A percentile compares a stretch with the other conserved stretches of the same genome.
Evolutionary conservation across 2,888 invertebrate species (phyloP).

Genomic region (Lampropteryx suffumata): DNA sequence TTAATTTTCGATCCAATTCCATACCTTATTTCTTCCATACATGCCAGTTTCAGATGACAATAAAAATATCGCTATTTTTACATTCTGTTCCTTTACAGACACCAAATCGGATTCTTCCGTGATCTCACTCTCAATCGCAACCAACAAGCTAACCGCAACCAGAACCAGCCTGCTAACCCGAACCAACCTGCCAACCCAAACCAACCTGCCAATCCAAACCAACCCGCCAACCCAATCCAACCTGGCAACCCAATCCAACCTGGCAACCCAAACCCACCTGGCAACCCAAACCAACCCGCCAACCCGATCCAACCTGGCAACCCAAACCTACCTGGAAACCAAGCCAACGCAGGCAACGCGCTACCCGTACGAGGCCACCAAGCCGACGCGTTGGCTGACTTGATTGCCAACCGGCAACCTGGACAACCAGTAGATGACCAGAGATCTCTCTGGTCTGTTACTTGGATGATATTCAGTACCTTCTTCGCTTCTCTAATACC

Average conservation of each 20-base stretch:
- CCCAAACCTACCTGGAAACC: slow-evolving; percentile 23
- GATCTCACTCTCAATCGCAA: slow-evolving; percentile 71
- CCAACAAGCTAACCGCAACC: slow-evolving; percentile 11
- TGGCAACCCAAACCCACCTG: slow-evolving; percentile 19
- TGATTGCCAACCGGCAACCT: slow-evolving; percentile 30
- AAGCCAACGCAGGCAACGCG: slow-evolving; percentile 19
- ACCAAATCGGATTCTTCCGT: slow-evolving; percentile 90
- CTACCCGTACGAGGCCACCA: slow-evolving; percentile 30
- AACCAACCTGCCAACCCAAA: no score
- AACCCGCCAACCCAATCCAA: slow-evolving; percentile 24
- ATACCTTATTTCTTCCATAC: no score
- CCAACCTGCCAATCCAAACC: slow-evolving; percentile 1
- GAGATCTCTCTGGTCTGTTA: slow-evolving; percentile 85
- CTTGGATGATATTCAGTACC: slow-evolving; percentile 95
- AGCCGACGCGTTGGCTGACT: no score
- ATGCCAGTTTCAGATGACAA: no score
- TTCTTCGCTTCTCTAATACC: slow-evolving; percentile 98
- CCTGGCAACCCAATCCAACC: slow-evolving; percentile 30
- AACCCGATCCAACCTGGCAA: slow-evolving; percentile 27
- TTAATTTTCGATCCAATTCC: no score
- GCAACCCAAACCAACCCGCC: slow-evolving; percentile 20
- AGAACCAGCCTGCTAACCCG: no score
- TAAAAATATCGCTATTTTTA: no score
- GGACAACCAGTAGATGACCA: slow-evolving; percentile 36
- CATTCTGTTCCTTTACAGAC: slow-evolving; percentile 62